phyloP scores from a whole-genome alignment of 2,113 vertebrate genomes.

The Dissostichus mawsoni region DNA sequence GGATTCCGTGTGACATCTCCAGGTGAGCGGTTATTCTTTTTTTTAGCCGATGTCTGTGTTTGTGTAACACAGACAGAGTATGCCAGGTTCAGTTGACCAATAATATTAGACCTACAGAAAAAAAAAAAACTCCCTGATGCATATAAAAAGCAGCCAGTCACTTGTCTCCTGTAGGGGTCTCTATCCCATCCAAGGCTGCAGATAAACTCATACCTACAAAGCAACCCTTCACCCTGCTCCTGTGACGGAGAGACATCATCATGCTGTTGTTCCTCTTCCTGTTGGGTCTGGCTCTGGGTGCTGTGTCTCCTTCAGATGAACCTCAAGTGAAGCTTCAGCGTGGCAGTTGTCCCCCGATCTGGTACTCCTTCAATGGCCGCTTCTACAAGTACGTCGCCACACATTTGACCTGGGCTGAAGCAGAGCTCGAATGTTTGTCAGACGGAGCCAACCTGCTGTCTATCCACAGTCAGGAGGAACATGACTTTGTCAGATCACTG shows the following conservation, averaged over 20 bases:
- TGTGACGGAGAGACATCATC: not conserved
- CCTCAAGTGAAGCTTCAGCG: not conserved
- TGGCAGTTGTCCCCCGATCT: slow-evolving; percentile 26
- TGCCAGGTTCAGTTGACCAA: not conserved
- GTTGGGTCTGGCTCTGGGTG: slow-evolving; percentile 31
- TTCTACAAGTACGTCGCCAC: slow-evolving; percentile 40
- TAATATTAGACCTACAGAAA: not conserved
- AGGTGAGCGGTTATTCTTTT: not conserved
- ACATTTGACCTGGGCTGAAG: slow-evolving; percentile 24
- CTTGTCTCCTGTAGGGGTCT: not conserved
- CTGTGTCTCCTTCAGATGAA: slow-evolving; percentile 1
- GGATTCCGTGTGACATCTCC: not conserved
- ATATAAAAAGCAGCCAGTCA: not conserved
- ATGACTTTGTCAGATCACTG: not conserved
- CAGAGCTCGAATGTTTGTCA: slow-evolving; percentile 45
- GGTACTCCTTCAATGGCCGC: slow-evolving; percentile 9
- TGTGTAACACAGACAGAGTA: not conserved
- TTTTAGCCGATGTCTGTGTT: not conserved
- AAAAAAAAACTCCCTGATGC: slow-evolving; percentile 3
- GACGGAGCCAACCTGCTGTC: slow-evolving; percentile 50
- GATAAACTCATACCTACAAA: not conserved
- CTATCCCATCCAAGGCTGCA: not conserved
- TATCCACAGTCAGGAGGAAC: slow-evolving; percentile 14
- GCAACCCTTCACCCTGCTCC: not conserved
- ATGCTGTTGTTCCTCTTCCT: slow-evolving; percentile 37